A percentile compares a stretch with the other conserved stretches of the same genome.
Evolutionary conservation across 2,113 vertebrate species (phyloP).

Genomic region (Charadrius vociferus): DNA sequence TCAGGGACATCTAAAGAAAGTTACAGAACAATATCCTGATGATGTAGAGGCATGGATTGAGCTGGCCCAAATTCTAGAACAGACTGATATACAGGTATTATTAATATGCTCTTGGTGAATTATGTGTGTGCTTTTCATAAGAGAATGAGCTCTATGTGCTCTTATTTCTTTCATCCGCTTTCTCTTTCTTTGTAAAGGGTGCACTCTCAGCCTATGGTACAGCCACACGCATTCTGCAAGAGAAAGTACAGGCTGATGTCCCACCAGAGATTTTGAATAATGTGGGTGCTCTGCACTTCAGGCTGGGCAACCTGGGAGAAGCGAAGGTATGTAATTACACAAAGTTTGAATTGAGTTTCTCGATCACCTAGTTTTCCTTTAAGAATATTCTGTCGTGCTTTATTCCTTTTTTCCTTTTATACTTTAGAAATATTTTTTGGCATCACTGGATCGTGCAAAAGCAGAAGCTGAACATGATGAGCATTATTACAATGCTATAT

Average conservation of each 20-base stretch:
- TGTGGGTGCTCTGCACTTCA: conserved; percentile 95
- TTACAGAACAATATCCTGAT: conserved; percentile 97
- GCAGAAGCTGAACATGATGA: conserved; percentile 98
- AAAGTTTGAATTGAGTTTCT: neutral
- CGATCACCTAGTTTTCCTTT: neutral
- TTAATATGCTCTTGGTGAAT: neutral
- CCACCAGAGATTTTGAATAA: conserved; percentile 99
- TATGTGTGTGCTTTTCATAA: neutral
- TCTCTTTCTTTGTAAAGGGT: conserved; percentile 72
- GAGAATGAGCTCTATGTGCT: neutral
- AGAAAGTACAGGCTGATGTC: conserved; percentile 97
- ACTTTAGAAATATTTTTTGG: conserved; percentile 94
- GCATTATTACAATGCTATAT: conserved; percentile 99
- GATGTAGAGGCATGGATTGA: conserved; percentile 99
- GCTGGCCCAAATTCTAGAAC: conserved; percentile 95
- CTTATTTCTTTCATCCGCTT: neutral
- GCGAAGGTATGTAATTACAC: conserved; percentile 84
- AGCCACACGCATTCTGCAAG: conserved; percentile 96
- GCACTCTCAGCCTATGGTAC: conserved; percentile 96
- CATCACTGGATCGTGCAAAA: conserved; percentile 94
- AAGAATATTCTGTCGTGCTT: neutral
- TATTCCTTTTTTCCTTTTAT: conserved; percentile 1
- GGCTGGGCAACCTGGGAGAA: conserved; percentile 96
- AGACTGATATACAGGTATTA: conserved; percentile 94
- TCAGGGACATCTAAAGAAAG: conserved; percentile 96